Base-by-base conservation (phyloP, 2,797 vertebrate species). In the Telmatherina bonti region DNA sequence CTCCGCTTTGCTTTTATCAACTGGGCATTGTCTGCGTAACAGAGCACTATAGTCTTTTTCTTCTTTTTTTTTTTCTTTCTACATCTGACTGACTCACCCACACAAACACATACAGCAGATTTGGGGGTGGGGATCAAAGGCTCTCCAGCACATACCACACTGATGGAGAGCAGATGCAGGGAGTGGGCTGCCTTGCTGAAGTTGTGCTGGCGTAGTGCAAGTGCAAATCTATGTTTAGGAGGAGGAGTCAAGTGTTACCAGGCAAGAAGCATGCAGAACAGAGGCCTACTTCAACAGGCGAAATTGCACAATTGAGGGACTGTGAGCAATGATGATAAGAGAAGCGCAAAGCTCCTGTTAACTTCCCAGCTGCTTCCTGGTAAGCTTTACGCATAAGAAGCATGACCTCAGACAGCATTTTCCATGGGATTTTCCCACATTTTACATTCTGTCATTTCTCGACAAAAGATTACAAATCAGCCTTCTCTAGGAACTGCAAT, bases 131-230 rank as follows among this genome's bases (percentile, higher is more conserved):
- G 77, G 85, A 93, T 94, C 91, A 95, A 94, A 94, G 91, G 76
- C 88, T 89, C 74, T 89, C 70, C 87, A 60, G 86, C 89, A 91
- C 92, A 95, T 94, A 93, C 91, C 92, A 92, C 89, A 82, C 86
- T 95, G 93, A 94, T 94, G 88, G 85, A 88, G 92, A 93, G 90
- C 94, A 95, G 93, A 94, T 95, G 94, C 91, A 93, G 89, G 89
- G 89, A 92, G 90, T 89, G 85, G 90, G 80, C 80, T 72, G 81
- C 82, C 88, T 83, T 87, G 78, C 83, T 87, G 87, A 83, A 90
- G 86, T 88, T 88, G 88, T 64, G 60, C 77, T 86, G 82, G 88
- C 78, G 65, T 69, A 84, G 85, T 76, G 78, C 13, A 79, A 89
- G 65, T 75, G 77, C 83, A 87, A 86, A 89, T 89, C 75, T 90